Evolutionary conservation across 1,140 invertebrate genomes (phyloP).

Genomic region (Sminthurides bifidus): DNA sequence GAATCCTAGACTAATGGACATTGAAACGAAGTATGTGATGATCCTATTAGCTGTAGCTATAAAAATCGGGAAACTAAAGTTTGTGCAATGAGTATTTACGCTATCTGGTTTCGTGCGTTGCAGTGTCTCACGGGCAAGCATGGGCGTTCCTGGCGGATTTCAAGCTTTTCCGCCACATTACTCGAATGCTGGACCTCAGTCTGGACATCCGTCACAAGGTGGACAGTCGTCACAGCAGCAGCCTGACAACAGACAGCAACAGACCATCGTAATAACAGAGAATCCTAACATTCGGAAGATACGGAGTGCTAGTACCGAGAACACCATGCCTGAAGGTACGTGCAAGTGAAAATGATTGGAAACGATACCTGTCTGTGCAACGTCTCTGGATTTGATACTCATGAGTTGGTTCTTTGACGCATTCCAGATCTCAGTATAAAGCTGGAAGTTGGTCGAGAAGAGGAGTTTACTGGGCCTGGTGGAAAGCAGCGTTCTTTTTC

Average conservation of each 20-base stretch:
- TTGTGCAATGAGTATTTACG: not conserved
- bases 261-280: constrained; percentile 32
- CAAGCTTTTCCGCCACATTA: constrained; percentile 26
- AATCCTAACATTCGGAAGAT: constrained; percentile 32
- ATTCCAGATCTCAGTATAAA: constrained; percentile 32
- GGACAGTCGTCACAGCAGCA: constrained; percentile 5
- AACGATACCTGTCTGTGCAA: not conserved
- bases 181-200: constrained; percentile 2
- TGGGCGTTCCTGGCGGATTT: constrained; percentile 28
- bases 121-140: constrained; percentile 6
- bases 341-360: not conserved
- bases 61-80: not conserved
- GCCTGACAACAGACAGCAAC: constrained; percentile 23
- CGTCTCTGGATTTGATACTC: not conserved
- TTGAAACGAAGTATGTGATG: constrained; percentile 22
- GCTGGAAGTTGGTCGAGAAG: constrained; percentile 30
- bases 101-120: not conserved
- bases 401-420: not conserved
- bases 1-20: constrained; percentile 26
- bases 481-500: constrained; percentile 32
- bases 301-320: constrained; percentile 31
- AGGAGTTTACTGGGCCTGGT: constrained; percentile 10
- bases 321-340: constrained; percentile 32
- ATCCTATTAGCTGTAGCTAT: not conserved
- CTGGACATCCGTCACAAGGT: not conserved